Evolutionary conservation across 2,113 vertebrate genomes (phyloP).

Genomic region (Coreoperca whiteheadi): DNA sequence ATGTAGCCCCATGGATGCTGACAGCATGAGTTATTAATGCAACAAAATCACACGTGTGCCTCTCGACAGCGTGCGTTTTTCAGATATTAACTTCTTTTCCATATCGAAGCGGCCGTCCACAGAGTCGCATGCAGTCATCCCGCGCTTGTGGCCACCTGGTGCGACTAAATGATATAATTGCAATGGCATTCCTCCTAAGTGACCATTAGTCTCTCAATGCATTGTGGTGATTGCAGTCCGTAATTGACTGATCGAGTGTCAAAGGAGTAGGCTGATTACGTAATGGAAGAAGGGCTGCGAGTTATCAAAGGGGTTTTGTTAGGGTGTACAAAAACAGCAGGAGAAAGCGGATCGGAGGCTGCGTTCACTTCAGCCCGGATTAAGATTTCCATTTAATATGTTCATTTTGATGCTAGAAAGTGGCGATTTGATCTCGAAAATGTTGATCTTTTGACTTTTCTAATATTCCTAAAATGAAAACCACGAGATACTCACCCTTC

Average conservation of each 20-base stretch:
- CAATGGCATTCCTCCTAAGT: conserved; percentile 75
- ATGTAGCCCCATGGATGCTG: conserved; percentile 8
- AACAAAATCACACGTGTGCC: conserved; percentile 39
- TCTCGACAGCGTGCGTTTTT: conserved; percentile 11
- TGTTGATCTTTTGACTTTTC: background rate
- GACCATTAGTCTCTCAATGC: conserved; percentile 77
- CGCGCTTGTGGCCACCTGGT: conserved; percentile 75
- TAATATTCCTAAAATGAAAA: background rate
- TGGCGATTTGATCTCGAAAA: background rate
- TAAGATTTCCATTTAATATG: conserved; percentile 46
- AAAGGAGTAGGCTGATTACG: conserved; percentile 78
- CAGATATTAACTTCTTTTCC: conserved; percentile 49
- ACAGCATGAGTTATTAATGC: conserved; percentile 55
- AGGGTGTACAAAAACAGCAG: conserved; percentile 66
- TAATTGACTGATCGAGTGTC: conserved; percentile 84
- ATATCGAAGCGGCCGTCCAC: background rate
- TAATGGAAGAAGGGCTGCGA: conserved; percentile 79
- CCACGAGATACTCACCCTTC: conserved; percentile 78
- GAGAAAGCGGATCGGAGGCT: conserved; percentile 57
- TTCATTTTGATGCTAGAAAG: conserved; percentile 17
- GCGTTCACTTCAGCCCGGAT: conserved; percentile 46
- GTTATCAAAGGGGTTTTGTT: conserved; percentile 82
- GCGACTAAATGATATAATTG: conserved; percentile 80
- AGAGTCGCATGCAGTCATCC: conserved; percentile 53
- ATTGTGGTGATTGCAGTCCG: conserved; percentile 78